phyloP scores from a whole-genome alignment of 2,888 invertebrate species.

The Erannis defoliaria region DNA sequence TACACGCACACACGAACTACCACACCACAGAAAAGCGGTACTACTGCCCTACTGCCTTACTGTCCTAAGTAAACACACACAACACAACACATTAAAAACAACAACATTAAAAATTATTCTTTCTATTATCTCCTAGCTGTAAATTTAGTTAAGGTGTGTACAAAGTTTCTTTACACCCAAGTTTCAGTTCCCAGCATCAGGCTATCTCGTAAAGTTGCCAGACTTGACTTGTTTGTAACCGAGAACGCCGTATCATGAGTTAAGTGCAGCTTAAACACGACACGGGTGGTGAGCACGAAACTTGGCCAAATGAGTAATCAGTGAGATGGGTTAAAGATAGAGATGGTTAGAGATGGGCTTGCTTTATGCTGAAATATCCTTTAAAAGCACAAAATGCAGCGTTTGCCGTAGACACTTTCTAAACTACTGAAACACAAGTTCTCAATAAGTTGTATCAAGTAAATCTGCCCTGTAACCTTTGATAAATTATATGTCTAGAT shows the following conservation, averaged over 20 bases:
- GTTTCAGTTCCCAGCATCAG: constrained; percentile 5
- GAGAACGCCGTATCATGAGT: constrained; percentile 25
- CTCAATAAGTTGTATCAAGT: no score
- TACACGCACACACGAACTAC: no score
- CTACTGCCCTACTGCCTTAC: no score
- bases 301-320: constrained; percentile 12
- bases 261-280: constrained; percentile 23
- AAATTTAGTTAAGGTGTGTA: not conserved
- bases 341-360: no score
- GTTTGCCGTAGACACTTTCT: not conserved
- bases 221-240: constrained; percentile 25
- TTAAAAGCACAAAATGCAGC: not conserved
- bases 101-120: not conserved
- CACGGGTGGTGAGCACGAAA: constrained; percentile 4
- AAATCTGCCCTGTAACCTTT: no score
- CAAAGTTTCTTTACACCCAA: constrained; percentile 11
- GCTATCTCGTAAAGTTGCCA: constrained; percentile 22
- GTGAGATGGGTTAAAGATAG: not conserved
- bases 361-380: not conserved
- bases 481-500: no score
- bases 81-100: no score
- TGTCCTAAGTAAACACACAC: no score
- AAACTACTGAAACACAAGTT: not conserved
- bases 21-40: no score
- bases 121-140: not conserved